Evolutionary conservation across 2,113 vertebrate genomes (phyloP).

Genomic region (Paralichthys olivaceus): DNA sequence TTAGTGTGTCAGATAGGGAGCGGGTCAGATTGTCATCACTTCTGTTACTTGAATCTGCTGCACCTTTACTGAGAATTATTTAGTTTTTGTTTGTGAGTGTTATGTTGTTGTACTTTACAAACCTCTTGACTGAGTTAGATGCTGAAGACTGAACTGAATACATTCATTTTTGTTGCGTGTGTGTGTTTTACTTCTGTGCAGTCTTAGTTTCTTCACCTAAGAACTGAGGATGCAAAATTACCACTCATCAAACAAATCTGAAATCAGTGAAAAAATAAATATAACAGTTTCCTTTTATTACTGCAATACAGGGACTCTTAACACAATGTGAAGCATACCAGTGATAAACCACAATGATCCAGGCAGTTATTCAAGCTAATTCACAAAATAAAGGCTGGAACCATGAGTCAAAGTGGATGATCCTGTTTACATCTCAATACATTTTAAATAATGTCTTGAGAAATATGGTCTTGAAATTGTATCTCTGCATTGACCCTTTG

Average conservation of each 20-base stretch:
- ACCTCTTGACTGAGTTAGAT: not conserved
- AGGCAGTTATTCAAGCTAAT: slow-evolving; percentile 5
- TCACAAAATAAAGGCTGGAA: not conserved
- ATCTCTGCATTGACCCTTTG: not conserved
- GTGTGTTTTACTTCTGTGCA: not conserved
- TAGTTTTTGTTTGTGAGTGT: too few species aligned
- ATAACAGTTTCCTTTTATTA: slow-evolving; percentile 50
- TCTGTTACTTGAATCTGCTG: not conserved
- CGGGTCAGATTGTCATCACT: not conserved
- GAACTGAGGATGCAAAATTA: not conserved
- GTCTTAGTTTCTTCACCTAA: not conserved
- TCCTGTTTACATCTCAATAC: slow-evolving; percentile 11
- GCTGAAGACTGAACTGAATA: not conserved
- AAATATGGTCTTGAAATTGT: not conserved
- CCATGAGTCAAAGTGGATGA: slow-evolving; percentile 13
- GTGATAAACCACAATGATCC: slow-evolving; percentile 22
- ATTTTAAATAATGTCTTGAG: not conserved
- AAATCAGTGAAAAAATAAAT: slow-evolving; percentile 46
- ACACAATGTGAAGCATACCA: not conserved
- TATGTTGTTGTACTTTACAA: not conserved
- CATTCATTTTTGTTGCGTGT: not conserved
- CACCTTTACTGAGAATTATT: too few species aligned
- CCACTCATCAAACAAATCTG: slow-evolving; percentile 6
- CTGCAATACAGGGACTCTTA: slow-evolving; percentile 35
- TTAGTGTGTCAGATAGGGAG: too few species aligned